Evolutionary conservation across 2,113 vertebrate genomes (phyloP).

Genomic region (Chloebia gouldiae): DNA sequence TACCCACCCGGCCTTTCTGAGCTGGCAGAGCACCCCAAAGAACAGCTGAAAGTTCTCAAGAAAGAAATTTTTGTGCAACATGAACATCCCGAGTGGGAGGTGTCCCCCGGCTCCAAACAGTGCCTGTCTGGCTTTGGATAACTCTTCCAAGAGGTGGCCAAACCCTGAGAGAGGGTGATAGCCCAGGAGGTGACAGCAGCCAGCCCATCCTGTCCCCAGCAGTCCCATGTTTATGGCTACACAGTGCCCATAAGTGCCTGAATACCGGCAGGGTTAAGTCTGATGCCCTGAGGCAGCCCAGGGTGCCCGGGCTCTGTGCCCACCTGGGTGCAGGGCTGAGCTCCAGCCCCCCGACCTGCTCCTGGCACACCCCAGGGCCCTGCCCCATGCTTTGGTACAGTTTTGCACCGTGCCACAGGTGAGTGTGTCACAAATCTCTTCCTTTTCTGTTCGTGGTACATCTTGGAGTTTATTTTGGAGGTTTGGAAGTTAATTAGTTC

Average conservation of each 20-base stretch:
- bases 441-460: not conserved
- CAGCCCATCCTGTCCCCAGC: not conserved
- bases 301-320: not conserved
- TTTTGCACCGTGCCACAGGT: rapidly evolving
- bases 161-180: rapidly evolving
- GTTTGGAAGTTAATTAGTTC: not conserved
- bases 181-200: not conserved
- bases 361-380: not conserved
- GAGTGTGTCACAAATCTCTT: rapidly evolving
- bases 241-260: rapidly evolving
- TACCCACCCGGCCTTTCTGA: too few relatives aligned
- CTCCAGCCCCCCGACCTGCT: rapidly evolving
- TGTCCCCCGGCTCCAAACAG: not conserved
- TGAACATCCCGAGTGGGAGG: too few relatives aligned
- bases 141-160: rapidly evolving
- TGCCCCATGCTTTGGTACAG: not conserved
- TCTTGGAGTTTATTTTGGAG: too few relatives aligned
- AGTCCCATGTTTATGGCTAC: not conserved
- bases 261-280: not conserved
- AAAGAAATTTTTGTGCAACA: rapidly evolving
- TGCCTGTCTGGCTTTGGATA: rapidly evolving
- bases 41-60: not conserved
- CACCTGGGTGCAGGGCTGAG: not conserved
- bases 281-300: not conserved
- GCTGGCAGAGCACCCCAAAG: not conserved